Evolutionary conservation across 2,888 invertebrate species (phyloP).

Genomic region (Graphium colonna): DNA sequence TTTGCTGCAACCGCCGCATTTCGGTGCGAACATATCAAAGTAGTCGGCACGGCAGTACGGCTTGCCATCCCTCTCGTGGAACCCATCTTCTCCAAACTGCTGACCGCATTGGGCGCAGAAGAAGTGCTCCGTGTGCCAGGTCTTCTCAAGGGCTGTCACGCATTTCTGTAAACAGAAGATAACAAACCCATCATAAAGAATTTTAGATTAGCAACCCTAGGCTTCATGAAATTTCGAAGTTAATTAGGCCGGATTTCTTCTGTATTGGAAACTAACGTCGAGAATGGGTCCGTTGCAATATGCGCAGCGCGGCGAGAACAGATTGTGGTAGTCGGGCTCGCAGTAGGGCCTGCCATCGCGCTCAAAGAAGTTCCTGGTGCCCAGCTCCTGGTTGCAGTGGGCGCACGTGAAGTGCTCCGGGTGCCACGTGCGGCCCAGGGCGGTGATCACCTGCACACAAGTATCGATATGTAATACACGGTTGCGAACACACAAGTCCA

Average conservation of each 20-base stretch:
- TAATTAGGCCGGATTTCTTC: not conserved
- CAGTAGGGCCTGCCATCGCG: conserved; percentile 98
- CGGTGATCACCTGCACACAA: conserved; percentile 88
- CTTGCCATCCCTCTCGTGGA: conserved; percentile 97
- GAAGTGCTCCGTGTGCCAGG: conserved; percentile 99
- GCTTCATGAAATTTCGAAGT: not conserved
- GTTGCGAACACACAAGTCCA: not conserved
- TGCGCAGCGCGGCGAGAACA: conserved; percentile 98
- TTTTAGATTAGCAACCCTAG: too few species aligned
- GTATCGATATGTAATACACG: conserved; percentile 1
- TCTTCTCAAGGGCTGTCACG: conserved; percentile 97
- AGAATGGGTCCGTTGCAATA: conserved; percentile 99
- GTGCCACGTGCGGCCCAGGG: conserved; percentile 99
- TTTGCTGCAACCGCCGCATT: conserved; percentile 96
- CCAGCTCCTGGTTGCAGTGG: conserved; percentile 97
- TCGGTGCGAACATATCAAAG: conserved; percentile 98
- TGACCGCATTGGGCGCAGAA: conserved; percentile 98
- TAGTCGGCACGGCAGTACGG: conserved; percentile 98
- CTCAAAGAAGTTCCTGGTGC: conserved; percentile 99
- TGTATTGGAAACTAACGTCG: conserved; percentile 86
- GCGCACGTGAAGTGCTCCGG: conserved; percentile 99
- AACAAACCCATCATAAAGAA: conserved; percentile 25
- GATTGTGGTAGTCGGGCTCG: conserved; percentile 98
- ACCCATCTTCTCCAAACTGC: conserved; percentile 98
- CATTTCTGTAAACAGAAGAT: conserved; percentile 90